Evolutionary conservation across 2,888 invertebrate genomes (phyloP), one percentile per base, ranked within the genome.

Genomic region (Rhorus exstirpatorius): DNA sequence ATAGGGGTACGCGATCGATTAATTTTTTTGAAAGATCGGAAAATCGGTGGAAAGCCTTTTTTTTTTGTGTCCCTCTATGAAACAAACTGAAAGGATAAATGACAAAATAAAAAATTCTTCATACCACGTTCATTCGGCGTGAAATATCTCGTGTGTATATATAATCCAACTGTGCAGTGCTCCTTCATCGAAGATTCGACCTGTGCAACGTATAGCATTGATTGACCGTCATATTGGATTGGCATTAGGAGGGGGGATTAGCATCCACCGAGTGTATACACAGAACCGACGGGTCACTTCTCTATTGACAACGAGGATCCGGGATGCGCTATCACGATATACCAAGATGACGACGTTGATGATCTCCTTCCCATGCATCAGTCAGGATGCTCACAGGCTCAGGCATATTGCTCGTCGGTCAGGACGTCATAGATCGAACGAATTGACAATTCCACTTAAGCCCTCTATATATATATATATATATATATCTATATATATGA

Each of bases 171-270:
- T 14, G 38, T 65, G 12, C 38, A 76, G 67, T 49, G 68, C 21
- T 58, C 67, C 76, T 67, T 49, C 82, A 51, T 76, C 75, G 70
- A 63, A 71, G 61, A 71, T 83, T 38, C 67, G 21, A 35, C 65
- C 67, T n/a, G n/a, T n/a, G n/a, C n/a, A 75, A 79, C 79, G 79
- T 71, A 67, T 71, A 79, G 71, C 82, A 76, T 83, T 79, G 79
- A 83, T 83, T 83, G 82, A 79, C 82, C 79, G 79, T 82, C 82
- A 82, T 83, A 83, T 83, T 83, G 82, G 76, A 83, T 83, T 79
- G 82, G 82, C 82, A 79, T 83, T 83, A 83, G 71, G 67, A 2
- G 31, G 58, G 58, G 71, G 74, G 61, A 68, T 74, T 71, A 67
- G 38, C 58, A 79, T 71, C 78, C 61, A 65, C 63, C 53, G 26